Evolutionary conservation across 2,113 vertebrate genomes (phyloP), one percentile per base, ranked within the genome.

Genomic region (Fulica atra): DNA sequence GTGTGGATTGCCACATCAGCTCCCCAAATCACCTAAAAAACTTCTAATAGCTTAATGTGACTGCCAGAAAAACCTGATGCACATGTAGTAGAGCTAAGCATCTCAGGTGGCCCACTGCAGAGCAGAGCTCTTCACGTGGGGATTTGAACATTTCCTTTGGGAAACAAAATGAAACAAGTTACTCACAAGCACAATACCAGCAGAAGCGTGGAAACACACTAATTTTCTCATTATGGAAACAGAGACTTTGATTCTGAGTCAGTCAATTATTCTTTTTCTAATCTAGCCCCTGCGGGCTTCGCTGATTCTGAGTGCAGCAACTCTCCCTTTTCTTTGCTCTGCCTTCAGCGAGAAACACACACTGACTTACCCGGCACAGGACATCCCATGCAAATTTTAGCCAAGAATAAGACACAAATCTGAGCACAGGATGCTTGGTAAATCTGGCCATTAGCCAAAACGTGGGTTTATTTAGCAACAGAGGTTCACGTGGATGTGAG

Each of bases 391-490:
- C 54, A 79, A 44, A 29, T 18, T 10, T 26, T 51, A 66, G 13
- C 73, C 26, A 8, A 63, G 61, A 44, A 50, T 29, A 63, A 42
- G 48, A 40, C 40, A n/a, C 6, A 3, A 72, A 11, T 26, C 31
- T 48, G 8, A 33, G 10, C 31, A 7, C 16, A 28, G 18, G 31
- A 42, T 28, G 25, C 23, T 26, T 38, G 54, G 48, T 57, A 17
- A 51, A 69, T 29, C 44, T 17, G 11, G 31, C 40, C 36, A 21
- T 25, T 57, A 57, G 42, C 28, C 42, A 36, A n/a, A 63, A 51
- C 0, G 1, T 9, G 9, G 1, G 0, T 65, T 59, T 51, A 5
- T 46, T 77, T 36, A 81, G 42, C 35, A 15, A 11, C 14, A 29
- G 35, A 25, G 48, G 9, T 17, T 63, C 8, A 4, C 35, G 48